Evolutionary conservation across 2,113 vertebrate species (phyloP).

Genomic region (Hypocryptadius cinnamomeus): DNA sequence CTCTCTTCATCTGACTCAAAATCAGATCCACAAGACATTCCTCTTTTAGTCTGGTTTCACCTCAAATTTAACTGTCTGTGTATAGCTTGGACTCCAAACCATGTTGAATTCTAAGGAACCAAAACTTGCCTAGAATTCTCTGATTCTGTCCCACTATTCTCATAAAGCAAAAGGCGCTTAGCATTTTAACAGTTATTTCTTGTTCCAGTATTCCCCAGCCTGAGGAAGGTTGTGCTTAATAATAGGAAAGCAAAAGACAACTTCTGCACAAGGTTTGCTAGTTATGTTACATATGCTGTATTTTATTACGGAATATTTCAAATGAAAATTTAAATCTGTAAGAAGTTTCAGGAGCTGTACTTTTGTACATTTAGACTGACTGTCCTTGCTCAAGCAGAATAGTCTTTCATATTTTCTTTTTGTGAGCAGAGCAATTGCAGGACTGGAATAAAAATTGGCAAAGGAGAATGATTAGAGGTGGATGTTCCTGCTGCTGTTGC

Average conservation of each 20-base stretch:
- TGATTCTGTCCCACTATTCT: neutral
- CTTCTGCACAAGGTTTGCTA: neutral
- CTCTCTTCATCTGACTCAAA: neutral
- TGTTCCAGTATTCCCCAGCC: neutral
- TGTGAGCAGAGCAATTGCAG: neutral
- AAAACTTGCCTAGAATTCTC: neutral
- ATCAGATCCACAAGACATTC: neutral
- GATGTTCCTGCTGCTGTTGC: slow-evolving; percentile 19
- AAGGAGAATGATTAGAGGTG: neutral
- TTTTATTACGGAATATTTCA: neutral
- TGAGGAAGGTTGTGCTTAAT: neutral
- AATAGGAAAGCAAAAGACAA: neutral
- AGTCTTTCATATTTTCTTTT: neutral
- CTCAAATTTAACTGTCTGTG: neutral
- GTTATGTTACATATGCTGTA: neutral
- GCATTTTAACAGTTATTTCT: neutral
- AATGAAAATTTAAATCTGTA: neutral
- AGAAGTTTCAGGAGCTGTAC: neutral
- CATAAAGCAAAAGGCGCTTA: neutral
- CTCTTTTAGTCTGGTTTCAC: neutral
- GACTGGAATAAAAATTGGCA: neutral
- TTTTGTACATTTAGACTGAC: neutral
- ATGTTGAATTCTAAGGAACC: neutral
- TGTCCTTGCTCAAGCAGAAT: neutral
- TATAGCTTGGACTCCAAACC: neutral